Percentiles rank a stretch among this genome's conserved stretches.
Conservation (phyloP, 1,140 invertebrate species). For the Eufriesea mexicana region DNA sequence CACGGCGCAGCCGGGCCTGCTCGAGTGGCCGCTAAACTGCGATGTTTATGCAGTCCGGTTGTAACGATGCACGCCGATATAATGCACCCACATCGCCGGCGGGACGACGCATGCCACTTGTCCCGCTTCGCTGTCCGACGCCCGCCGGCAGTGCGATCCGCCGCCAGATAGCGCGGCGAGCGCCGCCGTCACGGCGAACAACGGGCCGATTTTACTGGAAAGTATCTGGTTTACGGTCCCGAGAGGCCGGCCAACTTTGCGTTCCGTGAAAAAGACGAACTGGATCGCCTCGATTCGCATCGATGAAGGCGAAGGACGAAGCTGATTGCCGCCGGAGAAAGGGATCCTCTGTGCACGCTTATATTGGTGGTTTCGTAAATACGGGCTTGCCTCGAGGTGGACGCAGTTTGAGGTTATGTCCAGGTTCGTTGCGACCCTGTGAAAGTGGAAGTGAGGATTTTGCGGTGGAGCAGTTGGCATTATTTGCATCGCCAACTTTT, state of each 20-base stretch:
- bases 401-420: too few species aligned
- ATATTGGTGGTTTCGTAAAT: too few species aligned
- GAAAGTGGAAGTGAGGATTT: too few species aligned
- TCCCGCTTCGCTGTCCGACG: constrained; percentile 42
- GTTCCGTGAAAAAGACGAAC: background rate
- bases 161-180: constrained; percentile 18
- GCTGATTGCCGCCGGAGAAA: background rate
- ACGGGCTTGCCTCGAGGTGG: too few species aligned
- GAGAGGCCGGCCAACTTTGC: background rate
- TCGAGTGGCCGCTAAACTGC: constrained; percentile 64
- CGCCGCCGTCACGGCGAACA: constrained; percentile 19
- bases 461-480: too few species aligned
- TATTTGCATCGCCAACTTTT: too few species aligned
- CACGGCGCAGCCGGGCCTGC: constrained; percentile 51
- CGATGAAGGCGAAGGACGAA: background rate
- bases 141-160: constrained; percentile 38
- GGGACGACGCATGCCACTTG: constrained; percentile 57
- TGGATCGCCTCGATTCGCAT: constrained; percentile 7
- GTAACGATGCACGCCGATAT: constrained; percentile 69
- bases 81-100: constrained; percentile 75
- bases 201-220: constrained; percentile 43
- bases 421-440: too few species aligned
- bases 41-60: constrained; percentile 72
- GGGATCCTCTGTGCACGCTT: background rate
- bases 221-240: constrained; percentile 23